Evolutionary conservation across 2,113 vertebrate species (phyloP).

Genomic region (Epinephelus cyanopodus): DNA sequence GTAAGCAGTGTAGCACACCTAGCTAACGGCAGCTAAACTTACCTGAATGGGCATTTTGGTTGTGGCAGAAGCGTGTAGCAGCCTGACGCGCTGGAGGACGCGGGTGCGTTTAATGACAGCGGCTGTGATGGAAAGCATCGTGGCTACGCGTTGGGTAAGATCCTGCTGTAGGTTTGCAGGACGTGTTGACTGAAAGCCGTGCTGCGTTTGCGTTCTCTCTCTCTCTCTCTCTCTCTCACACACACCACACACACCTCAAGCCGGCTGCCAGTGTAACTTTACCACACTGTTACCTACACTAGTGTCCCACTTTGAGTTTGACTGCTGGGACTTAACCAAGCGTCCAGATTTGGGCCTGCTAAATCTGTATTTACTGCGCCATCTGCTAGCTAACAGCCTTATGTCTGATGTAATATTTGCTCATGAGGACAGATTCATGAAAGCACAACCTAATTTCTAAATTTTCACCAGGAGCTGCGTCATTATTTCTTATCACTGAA

Average conservation of each 20-base stretch:
- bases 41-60: slow-evolving; percentile 84
- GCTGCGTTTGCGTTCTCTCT: not conserved
- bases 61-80: slow-evolving; percentile 57
- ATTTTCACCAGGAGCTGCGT: no score
- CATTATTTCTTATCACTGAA: no score
- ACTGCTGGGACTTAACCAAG: not conserved
- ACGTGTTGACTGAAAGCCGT: not conserved
- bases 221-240: not conserved
- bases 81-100: slow-evolving; percentile 20
- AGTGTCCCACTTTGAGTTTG: slow-evolving; percentile 3
- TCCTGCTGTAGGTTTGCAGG: accelerated
- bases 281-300: not conserved
- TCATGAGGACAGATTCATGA: no score
- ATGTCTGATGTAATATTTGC: not conserved
- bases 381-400: slow-evolving; percentile 48
- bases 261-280: not conserved
- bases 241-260: not conserved
- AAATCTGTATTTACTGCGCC: slow-evolving; percentile 58
- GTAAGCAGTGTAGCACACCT: not conserved
- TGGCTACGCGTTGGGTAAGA: not conserved
- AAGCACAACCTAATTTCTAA: no score
- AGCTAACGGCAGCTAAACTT: not conserved
- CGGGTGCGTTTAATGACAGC: slow-evolving; percentile 33
- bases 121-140: slow-evolving; percentile 55
- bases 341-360: slow-evolving; percentile 23